A percentile compares a stretch with the other conserved stretches of the same genome.
Evolutionary conservation across 1,140 invertebrate species (phyloP).

Genomic region (Neuroterus valhalla): DNA sequence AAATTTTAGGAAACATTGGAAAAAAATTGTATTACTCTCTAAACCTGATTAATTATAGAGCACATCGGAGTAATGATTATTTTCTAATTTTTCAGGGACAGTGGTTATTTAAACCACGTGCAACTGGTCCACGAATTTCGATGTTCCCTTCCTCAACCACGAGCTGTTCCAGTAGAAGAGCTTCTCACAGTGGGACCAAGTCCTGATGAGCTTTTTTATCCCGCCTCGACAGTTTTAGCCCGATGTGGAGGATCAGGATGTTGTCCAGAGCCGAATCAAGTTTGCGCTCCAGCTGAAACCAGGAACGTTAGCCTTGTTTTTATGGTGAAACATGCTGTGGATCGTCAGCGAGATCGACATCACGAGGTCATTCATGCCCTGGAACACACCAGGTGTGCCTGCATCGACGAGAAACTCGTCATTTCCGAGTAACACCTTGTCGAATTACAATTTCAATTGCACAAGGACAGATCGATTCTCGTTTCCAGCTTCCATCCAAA

Average conservation of each 20-base stretch:
- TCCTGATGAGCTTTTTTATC: constrained; percentile 68
- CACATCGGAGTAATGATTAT: not conserved
- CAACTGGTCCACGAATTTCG: constrained; percentile 66
- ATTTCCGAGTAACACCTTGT: constrained; percentile 6
- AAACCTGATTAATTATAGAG: not conserved
- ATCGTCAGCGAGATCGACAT: constrained; percentile 65
- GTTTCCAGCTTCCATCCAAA: constrained; percentile 21
- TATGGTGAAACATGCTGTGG: constrained; percentile 66
- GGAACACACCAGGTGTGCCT: constrained; percentile 65
- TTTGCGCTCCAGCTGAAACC: constrained; percentile 64
- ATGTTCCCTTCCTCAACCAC: constrained; percentile 64
- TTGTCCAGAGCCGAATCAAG: constrained; percentile 60
- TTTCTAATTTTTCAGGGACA: constrained; percentile 57
- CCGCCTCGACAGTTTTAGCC: constrained; percentile 66
- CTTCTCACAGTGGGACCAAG: constrained; percentile 63
- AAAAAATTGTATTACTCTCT: not conserved
- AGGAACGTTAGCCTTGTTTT: constrained; percentile 68
- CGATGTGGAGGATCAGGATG: constrained; percentile 69
- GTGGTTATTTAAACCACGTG: constrained; percentile 66
- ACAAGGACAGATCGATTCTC: constrained; percentile 8
- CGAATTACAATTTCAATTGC: not conserved
- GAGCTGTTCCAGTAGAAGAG: constrained; percentile 64
- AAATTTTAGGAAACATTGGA: not conserved
- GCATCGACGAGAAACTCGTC: constrained; percentile 47
- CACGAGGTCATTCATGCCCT: constrained; percentile 66